Evolutionary conservation across 2,113 vertebrate genomes (phyloP).

Genomic region (Collichthys lucidus): DNA sequence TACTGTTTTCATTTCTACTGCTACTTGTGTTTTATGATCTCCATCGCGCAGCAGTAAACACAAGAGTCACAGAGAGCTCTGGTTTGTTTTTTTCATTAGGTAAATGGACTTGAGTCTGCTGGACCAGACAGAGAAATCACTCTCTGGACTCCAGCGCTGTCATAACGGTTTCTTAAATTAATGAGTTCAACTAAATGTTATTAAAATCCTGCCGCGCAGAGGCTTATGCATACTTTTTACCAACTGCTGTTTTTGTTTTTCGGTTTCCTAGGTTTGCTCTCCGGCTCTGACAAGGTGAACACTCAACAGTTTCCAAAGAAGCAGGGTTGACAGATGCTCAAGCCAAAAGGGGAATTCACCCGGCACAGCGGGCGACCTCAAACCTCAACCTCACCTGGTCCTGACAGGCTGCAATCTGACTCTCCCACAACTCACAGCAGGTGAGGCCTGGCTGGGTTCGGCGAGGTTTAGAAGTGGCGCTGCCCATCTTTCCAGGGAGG

Average conservation of each 20-base stretch:
- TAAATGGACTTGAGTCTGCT: constrained; percentile 74
- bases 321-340: constrained; percentile 28
- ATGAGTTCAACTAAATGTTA: constrained; percentile 65
- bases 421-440: constrained; percentile 51
- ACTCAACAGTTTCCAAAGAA: constrained; percentile 34
- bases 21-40: constrained; percentile 56
- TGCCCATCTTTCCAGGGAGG: constrained; percentile 72
- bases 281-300: constrained; percentile 45
- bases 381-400: constrained; percentile 36
- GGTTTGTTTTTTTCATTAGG: constrained; percentile 77
- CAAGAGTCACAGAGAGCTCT: constrained; percentile 38
- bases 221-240: constrained; percentile 27
- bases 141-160: constrained; percentile 66
- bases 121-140: constrained; percentile 74
- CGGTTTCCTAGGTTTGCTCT: constrained; percentile 19
- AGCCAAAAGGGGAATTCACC: constrained; percentile 25
- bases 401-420: constrained; percentile 37
- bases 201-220: constrained; percentile 58
- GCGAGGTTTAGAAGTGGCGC: constrained; percentile 24
- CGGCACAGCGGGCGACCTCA: constrained; percentile 35
- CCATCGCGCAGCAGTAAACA: constrained; percentile 71
- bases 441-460: constrained; percentile 49
- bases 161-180: constrained; percentile 71
- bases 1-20: constrained; percentile 54
- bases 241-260: constrained; percentile 43